Evolutionary conservation across 2,888 invertebrate species (phyloP).

Genomic region (Cenopis cana): DNA sequence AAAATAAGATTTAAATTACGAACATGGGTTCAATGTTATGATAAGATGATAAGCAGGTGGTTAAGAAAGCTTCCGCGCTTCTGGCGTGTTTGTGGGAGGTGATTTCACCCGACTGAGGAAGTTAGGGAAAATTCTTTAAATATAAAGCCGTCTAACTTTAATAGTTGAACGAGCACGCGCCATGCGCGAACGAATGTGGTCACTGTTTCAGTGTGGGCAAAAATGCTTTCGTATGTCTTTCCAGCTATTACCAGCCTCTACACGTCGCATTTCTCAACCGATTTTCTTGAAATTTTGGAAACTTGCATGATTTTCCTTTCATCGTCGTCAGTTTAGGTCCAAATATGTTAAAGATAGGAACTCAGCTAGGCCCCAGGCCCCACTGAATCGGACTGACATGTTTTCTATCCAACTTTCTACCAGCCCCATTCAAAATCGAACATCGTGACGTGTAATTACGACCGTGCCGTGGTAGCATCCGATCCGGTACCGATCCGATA

Average conservation of each 20-base stretch:
- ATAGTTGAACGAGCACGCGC: too few species aligned
- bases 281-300: too few species aligned
- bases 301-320: too few species aligned
- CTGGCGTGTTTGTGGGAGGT: neutral
- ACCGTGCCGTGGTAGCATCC: slow-evolving; percentile 7
- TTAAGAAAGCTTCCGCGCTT: slow-evolving; percentile 25
- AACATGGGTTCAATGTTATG: neutral
- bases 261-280: too few species aligned
- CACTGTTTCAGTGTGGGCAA: too few species aligned
- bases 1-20: neutral
- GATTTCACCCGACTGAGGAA: neutral
- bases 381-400: neutral
- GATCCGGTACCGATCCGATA: slow-evolving; percentile 22
- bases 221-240: too few species aligned
- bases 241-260: too few species aligned
- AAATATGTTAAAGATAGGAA: too few species aligned
- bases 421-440: slow-evolving; percentile 7
- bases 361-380: too few species aligned
- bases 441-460: slow-evolving; percentile 25
- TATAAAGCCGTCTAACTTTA: neutral
- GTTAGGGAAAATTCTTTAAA: neutral
- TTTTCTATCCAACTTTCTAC: neutral
- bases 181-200: too few species aligned
- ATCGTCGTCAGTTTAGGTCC: too few species aligned
- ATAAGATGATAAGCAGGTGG: slow-evolving; percentile 25